Base-by-base conservation (phyloP, 1,140 invertebrate genomes). In the Heliconius eleuchia region DNA sequence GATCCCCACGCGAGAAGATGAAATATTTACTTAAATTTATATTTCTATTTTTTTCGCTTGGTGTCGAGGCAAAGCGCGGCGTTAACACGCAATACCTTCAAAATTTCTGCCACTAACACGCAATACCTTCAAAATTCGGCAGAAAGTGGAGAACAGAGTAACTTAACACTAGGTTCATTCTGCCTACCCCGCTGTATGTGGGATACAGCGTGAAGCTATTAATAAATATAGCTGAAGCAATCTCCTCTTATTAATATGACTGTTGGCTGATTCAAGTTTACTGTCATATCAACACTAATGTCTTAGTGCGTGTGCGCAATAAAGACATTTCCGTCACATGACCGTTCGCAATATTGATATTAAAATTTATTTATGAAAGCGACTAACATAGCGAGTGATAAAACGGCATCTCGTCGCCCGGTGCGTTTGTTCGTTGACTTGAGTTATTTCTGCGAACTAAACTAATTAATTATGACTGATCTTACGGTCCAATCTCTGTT, bases 391-490 rank as follows among this genome's bases (percentile, higher is more conserved):
- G 79, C 78, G 74, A 85, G 85, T 87, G 88, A 92, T 93, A 91
- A 93, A 91, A 88, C 76, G 84, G 80, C 83, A 83, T 87, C 85
- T 88, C 86, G 84, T 75, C 82, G 80, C 82, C 80, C 83, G 74
- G 79, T 86, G 80, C 81, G 76, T 89, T 86, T 89, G 85, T 88
- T 85, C 87, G 83, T 84, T 74, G 73, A 83, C 82, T 85, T 85
- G 73, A 83, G 84, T 85, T 85, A 87, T 90, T 92, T 89, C 91
- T 86, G 83, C 87, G 90, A 93, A 93, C 75, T 77, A 80, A 74
- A 87, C 84, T 88, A 92, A 94, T 94, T 94, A 93, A 92, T 93
- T 93, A 90, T 88, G 84, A 86, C 80, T 83, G 83, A 88, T 86
- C 86, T 88, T 84, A 83, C 80, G 80, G 80, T 82, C 82, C 80